Base-by-base conservation (phyloP, 1,140 invertebrate genomes). In the Drosophila rhopaloa region DNA sequence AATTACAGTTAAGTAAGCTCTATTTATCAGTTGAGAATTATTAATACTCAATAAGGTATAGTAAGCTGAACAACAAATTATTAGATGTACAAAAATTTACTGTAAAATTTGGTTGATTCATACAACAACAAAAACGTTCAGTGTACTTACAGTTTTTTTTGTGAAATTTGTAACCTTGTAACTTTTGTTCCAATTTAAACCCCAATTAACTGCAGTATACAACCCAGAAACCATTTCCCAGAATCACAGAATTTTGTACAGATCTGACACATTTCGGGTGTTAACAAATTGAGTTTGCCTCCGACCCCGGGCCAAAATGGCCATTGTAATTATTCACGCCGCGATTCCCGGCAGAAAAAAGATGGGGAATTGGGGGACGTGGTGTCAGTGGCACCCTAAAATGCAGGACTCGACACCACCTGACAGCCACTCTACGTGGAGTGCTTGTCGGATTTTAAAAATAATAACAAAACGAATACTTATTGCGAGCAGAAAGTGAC, bases 351-450 rank as follows among this genome's bases (percentile, higher is more conserved):
- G 10, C 4, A 10, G 10, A 51, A 16, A 68, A 66, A 53, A 10
- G 11, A 10, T n/a, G 19, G 7, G n/a, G 35, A 43, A 65, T 37
- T 13, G 50, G 41, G 29, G 44, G 37, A 50, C 54, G 61, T 47
- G 62, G 75, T 85, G 81, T 85, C 81, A 86, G 60, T 81, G 84
- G 57, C 82, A 81, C 62, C 76, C 51, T 59, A 48, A 79, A 82
- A 76, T 66, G 50, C 66, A 62, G 60, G 71, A 62, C 55, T 67
- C 86, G 83, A 86, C 83, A 83, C 84, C 83, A 88, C 83, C 83
- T 86, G 83, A 88, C 83, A 86, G 83, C 79, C 83, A 86, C 83
- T 86, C 84, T 77, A 83, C 83, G 72, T 68, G 76, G 84, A 86
- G 83, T 86, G 83, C 71, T 66, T 86, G 83, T 86, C 83, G 83